Evolutionary conservation across 2,113 vertebrate genomes (phyloP), one percentile per base, ranked within the genome.

Genomic region (Alouatta palliata): DNA sequence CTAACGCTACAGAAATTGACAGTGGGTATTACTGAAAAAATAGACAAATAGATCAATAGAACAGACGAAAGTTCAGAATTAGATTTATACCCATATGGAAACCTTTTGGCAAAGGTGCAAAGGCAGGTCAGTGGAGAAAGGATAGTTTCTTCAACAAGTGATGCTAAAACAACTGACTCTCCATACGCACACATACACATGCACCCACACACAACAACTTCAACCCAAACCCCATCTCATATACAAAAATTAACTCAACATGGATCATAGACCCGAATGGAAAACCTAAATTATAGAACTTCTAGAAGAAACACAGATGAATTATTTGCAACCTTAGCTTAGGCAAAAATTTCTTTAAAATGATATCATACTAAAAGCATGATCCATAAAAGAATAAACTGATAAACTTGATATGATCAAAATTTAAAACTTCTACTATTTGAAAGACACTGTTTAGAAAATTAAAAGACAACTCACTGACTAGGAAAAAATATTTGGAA

Each of bases 381-480:
- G 43, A 77, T 35, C 35, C 32, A 89, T 43, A 82, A 79, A 94
- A 88, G 64, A 96, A 73, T 27, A 94, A 70, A 81, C 1, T 9
- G 30, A 75, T 20, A 75, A 58, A 79, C 5, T 47, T 45, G 76
- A 82, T 1, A 1, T 52, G 35, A 91, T 64, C 73, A 83, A 91
- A 77, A 77, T 35, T 14, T 49, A 84, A 81, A 94, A 80, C 30
- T 83, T 84, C 76, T 83, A 52, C 10, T 80, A 85, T 92, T 92
- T 85, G 56, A 96, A 85, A 91, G 40, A 47, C 2, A 43, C 25
- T 64, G 12, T 32, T 64, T 77, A 66, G 32, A 77, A 71, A 73
- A 76, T 49, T n/a, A 96, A 94, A 84, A 81, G 68, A 92, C 75
- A 77, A 92, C 17, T n/a, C 43, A 85, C 8, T 94, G 56, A 54